Evolutionary conservation across 2,113 vertebrate species (phyloP).

Genomic region (Chlamydotis undulata): DNA sequence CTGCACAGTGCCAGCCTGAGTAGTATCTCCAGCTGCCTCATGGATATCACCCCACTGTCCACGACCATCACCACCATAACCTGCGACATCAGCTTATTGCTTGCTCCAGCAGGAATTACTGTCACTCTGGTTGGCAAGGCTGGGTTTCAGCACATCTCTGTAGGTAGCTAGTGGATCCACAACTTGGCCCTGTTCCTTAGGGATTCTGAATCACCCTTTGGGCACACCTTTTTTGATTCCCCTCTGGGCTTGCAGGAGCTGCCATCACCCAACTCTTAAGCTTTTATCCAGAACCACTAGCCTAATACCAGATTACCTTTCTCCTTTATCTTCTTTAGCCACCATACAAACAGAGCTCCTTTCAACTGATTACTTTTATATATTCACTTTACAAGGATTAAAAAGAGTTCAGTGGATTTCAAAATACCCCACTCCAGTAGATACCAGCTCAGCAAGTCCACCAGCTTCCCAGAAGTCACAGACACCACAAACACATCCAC

Average conservation of each 20-base stretch:
- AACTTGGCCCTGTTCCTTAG: neutral
- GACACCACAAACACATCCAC: neutral
- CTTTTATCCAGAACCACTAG: neutral
- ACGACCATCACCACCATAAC: neutral
- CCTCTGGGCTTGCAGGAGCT: neutral
- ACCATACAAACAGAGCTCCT: neutral
- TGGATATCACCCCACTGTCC: neutral
- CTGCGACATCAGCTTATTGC: rapidly evolving
- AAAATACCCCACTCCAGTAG: neutral
- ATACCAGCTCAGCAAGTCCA: neutral
- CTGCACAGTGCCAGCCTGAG: neutral
- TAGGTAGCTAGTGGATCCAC: neutral
- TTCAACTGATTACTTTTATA: neutral
- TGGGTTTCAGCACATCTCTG: neutral
- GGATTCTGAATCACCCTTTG: neutral
- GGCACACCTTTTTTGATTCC: neutral
- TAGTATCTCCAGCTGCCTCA: neutral
- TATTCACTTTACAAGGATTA: neutral
- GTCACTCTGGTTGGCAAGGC: neutral
- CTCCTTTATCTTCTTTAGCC: neutral
- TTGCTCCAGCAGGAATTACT: neutral
- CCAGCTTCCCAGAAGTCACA: neutral
- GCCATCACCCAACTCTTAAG: neutral
- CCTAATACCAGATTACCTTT: neutral
- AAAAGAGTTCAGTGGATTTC: neutral